Evolutionary conservation across 2,113 vertebrate genomes (phyloP).

Genomic region (Saimiri boliviensis): DNA sequence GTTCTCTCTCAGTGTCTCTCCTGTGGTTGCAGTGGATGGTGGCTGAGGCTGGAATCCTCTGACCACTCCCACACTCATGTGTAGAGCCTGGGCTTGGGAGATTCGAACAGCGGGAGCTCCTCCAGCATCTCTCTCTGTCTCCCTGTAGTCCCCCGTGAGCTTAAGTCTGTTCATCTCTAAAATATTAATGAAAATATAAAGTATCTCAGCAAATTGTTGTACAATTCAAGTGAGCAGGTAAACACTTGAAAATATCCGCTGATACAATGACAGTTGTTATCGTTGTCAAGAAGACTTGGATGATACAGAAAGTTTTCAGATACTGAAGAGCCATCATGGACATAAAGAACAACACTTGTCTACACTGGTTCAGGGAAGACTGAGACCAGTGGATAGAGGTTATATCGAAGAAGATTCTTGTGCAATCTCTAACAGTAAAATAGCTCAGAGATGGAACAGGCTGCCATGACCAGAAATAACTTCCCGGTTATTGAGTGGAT

Average conservation of each 20-base stretch:
- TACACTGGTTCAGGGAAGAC: not conserved
- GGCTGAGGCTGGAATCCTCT: not conserved
- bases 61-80: too few species aligned
- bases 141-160: fast-evolving
- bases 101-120: too few species aligned
- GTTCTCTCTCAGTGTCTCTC: not conserved
- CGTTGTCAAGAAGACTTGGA: not conserved
- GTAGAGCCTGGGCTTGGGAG: not conserved
- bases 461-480: not conserved
- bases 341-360: fast-evolving
- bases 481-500: fast-evolving
- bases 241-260: not conserved
- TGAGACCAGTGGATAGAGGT: fast-evolving
- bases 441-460: not conserved
- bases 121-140: not conserved
- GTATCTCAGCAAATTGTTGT: not conserved
- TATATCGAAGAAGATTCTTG: not conserved
- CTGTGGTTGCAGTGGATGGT: not conserved
- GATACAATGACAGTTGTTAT: fast-evolving
- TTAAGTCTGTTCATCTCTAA: not conserved
- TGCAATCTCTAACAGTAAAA: not conserved
- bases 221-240: not conserved
- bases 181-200: not conserved
- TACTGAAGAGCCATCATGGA: fast-evolving
- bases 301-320: not conserved